Percentiles rank a stretch among this genome's conserved stretches.
Evolutionary conservation across 2,797 vertebrate genomes (phyloP).

Genomic region (Squalus acanthias): DNA sequence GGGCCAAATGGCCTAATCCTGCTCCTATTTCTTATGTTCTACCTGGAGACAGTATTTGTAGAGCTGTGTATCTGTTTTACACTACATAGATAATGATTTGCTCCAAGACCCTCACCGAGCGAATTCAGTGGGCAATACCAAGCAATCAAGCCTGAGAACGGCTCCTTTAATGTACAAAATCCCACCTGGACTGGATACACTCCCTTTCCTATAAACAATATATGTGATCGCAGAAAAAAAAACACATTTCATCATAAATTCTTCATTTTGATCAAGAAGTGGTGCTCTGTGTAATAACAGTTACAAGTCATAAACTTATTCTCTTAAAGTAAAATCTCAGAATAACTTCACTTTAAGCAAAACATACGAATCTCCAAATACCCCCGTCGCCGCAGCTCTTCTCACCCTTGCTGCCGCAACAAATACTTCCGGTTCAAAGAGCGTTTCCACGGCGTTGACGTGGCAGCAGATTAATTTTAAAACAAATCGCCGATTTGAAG

Average conservation of each 20-base stretch:
- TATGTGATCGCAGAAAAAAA: not conserved
- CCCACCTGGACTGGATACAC: not conserved
- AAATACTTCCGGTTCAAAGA: not conserved
- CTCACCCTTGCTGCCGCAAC: too few relatives aligned
- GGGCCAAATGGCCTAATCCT: too few relatives aligned
- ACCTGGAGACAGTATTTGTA: not conserved
- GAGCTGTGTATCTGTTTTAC: not conserved
- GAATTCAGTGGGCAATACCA: not conserved
- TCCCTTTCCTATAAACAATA: not conserved
- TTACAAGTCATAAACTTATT: not conserved
- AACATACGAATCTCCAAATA: not conserved
- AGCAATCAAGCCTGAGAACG: not conserved
- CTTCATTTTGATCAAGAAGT: not conserved
- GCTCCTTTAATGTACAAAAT: not conserved
- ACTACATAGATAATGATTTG: not conserved
- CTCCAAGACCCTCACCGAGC: too few relatives aligned
- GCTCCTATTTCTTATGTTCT: not conserved
- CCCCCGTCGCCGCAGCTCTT: too few relatives aligned
- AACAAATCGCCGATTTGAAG: not conserved
- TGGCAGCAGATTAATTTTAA: not conserved
- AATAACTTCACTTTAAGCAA: not conserved
- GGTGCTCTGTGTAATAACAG: not conserved
- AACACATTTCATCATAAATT: not conserved
- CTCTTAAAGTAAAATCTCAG: not conserved
- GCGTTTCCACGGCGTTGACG: conserved; percentile 17